A percentile compares a stretch with the other conserved stretches of the same genome.
Evolutionary conservation across 2,888 invertebrate genomes (phyloP).

Genomic region (Lysandra coridon): DNA sequence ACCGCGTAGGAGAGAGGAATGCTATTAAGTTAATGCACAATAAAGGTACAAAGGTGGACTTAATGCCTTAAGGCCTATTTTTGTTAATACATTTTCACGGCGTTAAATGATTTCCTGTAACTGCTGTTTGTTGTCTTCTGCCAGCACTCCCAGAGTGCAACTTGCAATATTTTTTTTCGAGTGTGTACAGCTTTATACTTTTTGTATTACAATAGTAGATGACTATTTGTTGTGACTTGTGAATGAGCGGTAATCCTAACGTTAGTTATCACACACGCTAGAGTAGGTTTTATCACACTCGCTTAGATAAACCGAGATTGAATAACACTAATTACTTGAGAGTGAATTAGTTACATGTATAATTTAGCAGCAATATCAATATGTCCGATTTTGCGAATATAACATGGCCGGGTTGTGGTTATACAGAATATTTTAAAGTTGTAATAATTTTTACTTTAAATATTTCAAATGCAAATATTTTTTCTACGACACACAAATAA

Average conservation of each 20-base stretch:
- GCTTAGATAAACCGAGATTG: neutral
- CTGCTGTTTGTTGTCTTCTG: too few relatives aligned
- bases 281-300: neutral
- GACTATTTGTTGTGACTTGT: neutral
- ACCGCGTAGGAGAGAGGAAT: too few relatives aligned
- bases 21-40: too few relatives aligned
- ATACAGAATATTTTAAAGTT: too few relatives aligned
- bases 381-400: neutral
- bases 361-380: neutral
- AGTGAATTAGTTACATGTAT: constrained; percentile 13
- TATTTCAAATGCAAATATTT: too few relatives aligned
- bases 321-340: constrained; percentile 14
- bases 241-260: neutral
- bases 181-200: neutral
- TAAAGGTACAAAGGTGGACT: too few relatives aligned
- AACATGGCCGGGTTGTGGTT: neutral
- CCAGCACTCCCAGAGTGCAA: neutral
- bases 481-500: too few relatives aligned
- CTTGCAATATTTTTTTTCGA: neutral
- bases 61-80: too few relatives aligned
- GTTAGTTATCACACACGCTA: neutral
- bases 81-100: too few relatives aligned
- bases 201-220: neutral
- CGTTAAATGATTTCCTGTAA: too few relatives aligned
- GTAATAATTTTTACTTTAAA: too few relatives aligned